These are phyloP conservation scores for Neoarius graeffei DNA, from an alignment of 2,113 vertebrate genomes.

Conservation along the genomic window DNA sequence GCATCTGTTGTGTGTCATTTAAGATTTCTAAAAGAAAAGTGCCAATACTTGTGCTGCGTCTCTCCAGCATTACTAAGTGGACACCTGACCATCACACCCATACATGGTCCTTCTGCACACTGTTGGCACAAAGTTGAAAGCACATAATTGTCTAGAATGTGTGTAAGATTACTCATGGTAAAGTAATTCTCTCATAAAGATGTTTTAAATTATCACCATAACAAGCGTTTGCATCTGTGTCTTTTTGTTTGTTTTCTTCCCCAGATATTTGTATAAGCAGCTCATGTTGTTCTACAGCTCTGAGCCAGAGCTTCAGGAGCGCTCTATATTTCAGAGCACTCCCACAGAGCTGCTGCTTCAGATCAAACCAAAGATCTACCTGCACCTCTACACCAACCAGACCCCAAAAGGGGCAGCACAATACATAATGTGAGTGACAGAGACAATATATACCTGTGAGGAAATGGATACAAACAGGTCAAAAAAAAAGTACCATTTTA, in stretches of 20 bases:
- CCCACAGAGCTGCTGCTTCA: slow-evolving; percentile 66
- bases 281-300: slow-evolving; percentile 76
- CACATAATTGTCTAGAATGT: not conserved
- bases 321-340: slow-evolving; percentile 74
- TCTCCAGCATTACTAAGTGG: not conserved
- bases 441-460: not conserved
- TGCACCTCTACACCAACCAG: slow-evolving; percentile 83
- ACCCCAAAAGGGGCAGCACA: slow-evolving; percentile 72
- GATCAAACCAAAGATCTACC: slow-evolving; percentile 77
- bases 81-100: not conserved
- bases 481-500: not conserved
- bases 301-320: slow-evolving; percentile 66
- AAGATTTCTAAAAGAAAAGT: not conserved
- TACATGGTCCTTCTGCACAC: not conserved
- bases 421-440: slow-evolving; percentile 62
- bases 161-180: not conserved
- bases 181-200: not conserved
- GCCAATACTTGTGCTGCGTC: not conserved
- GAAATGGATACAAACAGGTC: not conserved
- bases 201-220: not conserved
- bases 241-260: slow-evolving; percentile 30
- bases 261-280: slow-evolving; percentile 86
- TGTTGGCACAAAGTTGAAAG: not conserved
- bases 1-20: not conserved
- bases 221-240: not conserved